A percentile compares a stretch with the other conserved stretches of the same genome.
Conservation (phyloP, 1,140 invertebrate genomes). For the Gryllus bimaculatus region DNA sequence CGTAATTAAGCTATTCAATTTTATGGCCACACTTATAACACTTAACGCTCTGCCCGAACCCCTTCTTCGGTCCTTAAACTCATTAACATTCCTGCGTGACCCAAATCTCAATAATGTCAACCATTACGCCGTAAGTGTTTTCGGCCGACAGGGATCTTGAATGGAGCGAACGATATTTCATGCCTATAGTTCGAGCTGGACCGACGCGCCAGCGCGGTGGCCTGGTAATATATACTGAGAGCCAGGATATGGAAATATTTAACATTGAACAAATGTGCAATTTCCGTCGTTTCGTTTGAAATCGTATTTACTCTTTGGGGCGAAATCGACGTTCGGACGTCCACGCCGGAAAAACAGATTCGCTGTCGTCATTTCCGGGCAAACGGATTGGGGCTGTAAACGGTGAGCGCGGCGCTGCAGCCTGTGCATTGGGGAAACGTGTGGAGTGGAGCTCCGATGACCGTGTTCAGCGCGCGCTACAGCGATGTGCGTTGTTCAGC, state of each 20-base stretch:
- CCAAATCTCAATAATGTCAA: slow-evolving; percentile 5
- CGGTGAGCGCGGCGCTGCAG: no score
- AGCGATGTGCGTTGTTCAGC: no score
- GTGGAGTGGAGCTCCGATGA: no score
- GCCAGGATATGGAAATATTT: neutral
- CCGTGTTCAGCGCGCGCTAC: no score
- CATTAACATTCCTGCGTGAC: slow-evolving; percentile 1
- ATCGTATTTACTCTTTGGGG: neutral
- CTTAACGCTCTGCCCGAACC: neutral
- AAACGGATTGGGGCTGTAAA: neutral
- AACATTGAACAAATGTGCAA: neutral
- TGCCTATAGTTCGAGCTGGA: neutral
- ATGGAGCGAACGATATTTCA: neutral
- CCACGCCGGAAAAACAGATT: neutral
- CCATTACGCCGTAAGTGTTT: neutral
- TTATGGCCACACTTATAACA: neutral
- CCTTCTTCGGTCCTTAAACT: neutral
- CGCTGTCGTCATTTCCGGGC: neutral
- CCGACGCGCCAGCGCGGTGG: neutral
- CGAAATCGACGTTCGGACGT: neutral
- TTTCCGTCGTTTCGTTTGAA: neutral
- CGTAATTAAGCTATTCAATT: slow-evolving; percentile 5
- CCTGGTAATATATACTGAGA: neutral
- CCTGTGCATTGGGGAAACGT: neutral
- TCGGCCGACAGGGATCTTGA: neutral